A percentile compares a stretch with the other conserved stretches of the same genome.
Evolutionary conservation across 2,888 invertebrate genomes (phyloP).

Genomic region (Dioctria rufipes): DNA sequence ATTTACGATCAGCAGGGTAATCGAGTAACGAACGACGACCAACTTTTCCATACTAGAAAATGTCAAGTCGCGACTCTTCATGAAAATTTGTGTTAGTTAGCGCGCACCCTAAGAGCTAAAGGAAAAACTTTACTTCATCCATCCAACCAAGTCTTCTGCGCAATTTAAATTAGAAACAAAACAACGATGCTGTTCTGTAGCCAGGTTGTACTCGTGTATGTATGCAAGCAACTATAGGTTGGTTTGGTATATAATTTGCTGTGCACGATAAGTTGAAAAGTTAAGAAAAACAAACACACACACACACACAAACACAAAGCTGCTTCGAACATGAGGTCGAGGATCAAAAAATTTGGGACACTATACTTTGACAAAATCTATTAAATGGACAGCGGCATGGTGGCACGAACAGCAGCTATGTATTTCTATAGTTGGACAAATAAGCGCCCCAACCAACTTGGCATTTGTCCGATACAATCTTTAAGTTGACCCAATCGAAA

Average conservation of each 20-base stretch:
- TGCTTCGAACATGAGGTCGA: no score
- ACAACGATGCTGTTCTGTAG: not conserved
- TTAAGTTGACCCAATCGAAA: not conserved
- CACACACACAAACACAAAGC: no score
- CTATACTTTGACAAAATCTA: not conserved
- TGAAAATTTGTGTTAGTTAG: no score
- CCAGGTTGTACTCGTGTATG: no score
- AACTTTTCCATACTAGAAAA: conserved; percentile 32
- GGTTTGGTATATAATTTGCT: no score
- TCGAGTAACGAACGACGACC: conserved; percentile 18
- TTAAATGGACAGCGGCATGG: not conserved
- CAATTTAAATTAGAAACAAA: conserved; percentile 25
- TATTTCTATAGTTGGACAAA: conserved; percentile 18
- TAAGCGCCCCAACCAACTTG: conserved; percentile 23
- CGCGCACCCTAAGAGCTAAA: no score
- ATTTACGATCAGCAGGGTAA: conserved; percentile 12
- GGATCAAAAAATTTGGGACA: conserved; percentile 22
- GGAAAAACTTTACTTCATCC: no score
- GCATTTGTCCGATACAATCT: conserved; percentile 37
- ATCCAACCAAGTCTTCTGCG: not conserved
- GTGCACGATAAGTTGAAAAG: not conserved
- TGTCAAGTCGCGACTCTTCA: conserved; percentile 17
- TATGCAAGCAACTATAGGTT: no score
- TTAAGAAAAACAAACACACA: conserved; percentile 14
- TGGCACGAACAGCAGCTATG: not conserved